Base-by-base conservation (phyloP, 1,140 invertebrate species). In the Musca vetustissima region DNA sequence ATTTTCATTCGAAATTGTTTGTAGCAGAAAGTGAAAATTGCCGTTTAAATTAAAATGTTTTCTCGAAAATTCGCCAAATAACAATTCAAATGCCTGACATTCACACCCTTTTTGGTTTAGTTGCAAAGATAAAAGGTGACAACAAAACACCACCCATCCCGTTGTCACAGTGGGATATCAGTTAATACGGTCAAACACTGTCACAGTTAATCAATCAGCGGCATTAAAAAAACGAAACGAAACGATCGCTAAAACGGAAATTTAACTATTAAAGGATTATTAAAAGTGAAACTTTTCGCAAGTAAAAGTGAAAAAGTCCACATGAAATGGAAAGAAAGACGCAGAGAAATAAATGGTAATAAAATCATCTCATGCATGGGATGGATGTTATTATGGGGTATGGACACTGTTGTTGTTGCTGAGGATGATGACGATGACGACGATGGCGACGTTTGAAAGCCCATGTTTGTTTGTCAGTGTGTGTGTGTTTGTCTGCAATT, bases 191-290 rank as follows among this genome's bases (percentile, higher is more conserved):
- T 13, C 49, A 19, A 21, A 19, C 49, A 19, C 19, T 50, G 36
- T 43, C 36, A 43, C 36, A 9, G 7, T 13, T 43, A 43, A 43
- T 43, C 36, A 43, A 43, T 43, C 36, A 43, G 36, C 11, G 36
- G 11, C 21, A 55, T 24, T 21, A 11, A 55, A 61, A 21, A 19
- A 61, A 59, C n/a, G n/a, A 32, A 59, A 8, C 25, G 15, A 32
- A 36, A 21, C n/a, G n/a, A 61, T n/a, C 36, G 36, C 57, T 61
- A 61, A 61, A 61, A 61, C 57, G 57, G 57, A 61, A 61, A 61
- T 61, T 61, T 61, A 61, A 61, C 57, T 61, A 61, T 61, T 61
- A 61, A 61, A 61, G 57, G 57, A 61, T 61, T 61, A 61, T 36
- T 43, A 61, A 61, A 61, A 61, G 57, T 61, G 57, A 61, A 61